Percentiles rank a stretch among this genome's conserved stretches.
Conservation (phyloP, 1,140 invertebrate species). For the Saxidomus purpurata region DNA sequence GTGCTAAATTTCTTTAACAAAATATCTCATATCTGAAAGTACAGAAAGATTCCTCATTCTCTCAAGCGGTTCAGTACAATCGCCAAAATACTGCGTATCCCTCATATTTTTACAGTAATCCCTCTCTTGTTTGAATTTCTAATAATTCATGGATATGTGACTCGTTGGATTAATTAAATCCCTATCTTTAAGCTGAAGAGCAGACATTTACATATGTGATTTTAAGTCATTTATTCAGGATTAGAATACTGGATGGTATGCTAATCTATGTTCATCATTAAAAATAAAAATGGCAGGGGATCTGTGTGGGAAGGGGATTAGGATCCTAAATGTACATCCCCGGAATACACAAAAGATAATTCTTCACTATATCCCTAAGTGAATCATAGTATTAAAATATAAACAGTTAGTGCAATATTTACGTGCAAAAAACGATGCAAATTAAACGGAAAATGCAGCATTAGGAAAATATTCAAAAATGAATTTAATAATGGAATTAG, state of each 20-base stretch:
- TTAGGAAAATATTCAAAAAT: too few species aligned
- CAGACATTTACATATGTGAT: conserved; percentile 64
- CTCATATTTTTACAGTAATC: conserved; percentile 27
- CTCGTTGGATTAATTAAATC: conserved; percentile 41
- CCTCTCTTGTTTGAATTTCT: conserved; percentile 55
- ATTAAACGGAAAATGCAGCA: too few species aligned
- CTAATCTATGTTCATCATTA: conserved; percentile 51
- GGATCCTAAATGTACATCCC: too few species aligned
- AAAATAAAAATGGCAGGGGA: background rate
- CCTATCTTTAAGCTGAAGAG: conserved; percentile 42
- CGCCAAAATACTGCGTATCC: background rate
- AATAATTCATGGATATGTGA: conserved; percentile 49
- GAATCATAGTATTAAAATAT: too few species aligned
- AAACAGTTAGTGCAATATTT: too few species aligned
- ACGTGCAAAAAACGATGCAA: too few species aligned
- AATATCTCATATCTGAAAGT: too few species aligned
- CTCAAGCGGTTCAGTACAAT: background rate
- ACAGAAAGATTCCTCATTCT: too few species aligned
- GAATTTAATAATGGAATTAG: background rate
- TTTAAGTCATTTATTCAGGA: conserved; percentile 50
- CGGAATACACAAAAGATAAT: too few species aligned
- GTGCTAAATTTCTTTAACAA: too few species aligned
- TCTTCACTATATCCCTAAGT: too few species aligned
- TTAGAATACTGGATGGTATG: conserved; percentile 22
- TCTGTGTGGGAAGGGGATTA: background rate